A percentile compares a stretch with the other conserved stretches of the same genome.
These are phyloP conservation scores for Oncorhynchus tshawytscha DNA, from an alignment of 2,113 vertebrate species.

Conservation along the genomic window DNA sequence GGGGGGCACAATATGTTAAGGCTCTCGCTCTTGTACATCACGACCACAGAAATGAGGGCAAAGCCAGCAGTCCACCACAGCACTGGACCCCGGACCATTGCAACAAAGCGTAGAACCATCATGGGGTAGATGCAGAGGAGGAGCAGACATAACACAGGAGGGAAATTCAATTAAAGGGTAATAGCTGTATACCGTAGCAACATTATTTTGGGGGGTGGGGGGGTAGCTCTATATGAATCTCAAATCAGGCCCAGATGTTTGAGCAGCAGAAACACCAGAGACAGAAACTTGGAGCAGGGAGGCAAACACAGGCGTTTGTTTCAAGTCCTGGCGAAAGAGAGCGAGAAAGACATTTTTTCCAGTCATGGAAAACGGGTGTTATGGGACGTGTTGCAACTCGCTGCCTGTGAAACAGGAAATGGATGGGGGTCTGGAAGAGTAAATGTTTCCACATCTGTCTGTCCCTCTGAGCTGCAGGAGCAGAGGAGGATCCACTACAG, in stretches of 20 bases:
- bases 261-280: conserved; percentile 19
- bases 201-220: neutral
- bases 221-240: neutral
- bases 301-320: conserved; percentile 28
- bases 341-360: conserved; percentile 19
- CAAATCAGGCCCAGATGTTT: conserved; percentile 66
- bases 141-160: too few species aligned
- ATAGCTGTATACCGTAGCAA: too few species aligned
- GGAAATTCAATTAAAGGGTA: too few species aligned
- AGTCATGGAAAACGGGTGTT: conserved; percentile 20
- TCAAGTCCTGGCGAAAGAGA: conserved; percentile 20
- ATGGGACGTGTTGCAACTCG: conserved; percentile 29
- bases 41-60: neutral
- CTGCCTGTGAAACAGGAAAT: neutral
- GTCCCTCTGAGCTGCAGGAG: too few species aligned
- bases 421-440: conserved; percentile 16
- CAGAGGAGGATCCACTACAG: too few species aligned
- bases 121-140: too few species aligned
- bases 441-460: neutral
- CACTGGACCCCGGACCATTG: too few species aligned
- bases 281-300: conserved; percentile 23
- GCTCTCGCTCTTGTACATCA: neutral
- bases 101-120: too few species aligned
- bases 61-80: neutral
- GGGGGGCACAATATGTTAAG: neutral